Evolutionary conservation across 2,888 invertebrate genomes (phyloP).

Genomic region (Pseudanteris insignis): DNA sequence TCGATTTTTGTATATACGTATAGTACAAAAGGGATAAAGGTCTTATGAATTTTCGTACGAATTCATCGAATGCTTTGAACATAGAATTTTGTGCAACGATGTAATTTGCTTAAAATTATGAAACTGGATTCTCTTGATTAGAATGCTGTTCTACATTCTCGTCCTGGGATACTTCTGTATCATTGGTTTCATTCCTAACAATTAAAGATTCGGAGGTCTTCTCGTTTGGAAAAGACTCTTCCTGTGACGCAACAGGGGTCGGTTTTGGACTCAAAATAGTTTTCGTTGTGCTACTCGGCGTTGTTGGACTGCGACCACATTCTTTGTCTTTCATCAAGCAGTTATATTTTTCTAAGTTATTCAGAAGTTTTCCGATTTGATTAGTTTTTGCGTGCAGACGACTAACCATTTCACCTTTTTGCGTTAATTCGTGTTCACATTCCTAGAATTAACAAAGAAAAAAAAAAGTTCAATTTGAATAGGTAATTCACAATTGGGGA

Average conservation of each 20-base stretch:
- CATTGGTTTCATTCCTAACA: conserved; percentile 10
- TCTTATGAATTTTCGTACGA: conserved; percentile 10
- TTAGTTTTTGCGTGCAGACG: conserved; percentile 94
- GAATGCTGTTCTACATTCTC: conserved; percentile 23
- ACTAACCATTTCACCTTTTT: conserved; percentile 95
- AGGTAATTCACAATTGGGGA: too few species aligned
- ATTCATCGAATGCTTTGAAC: conserved; percentile 4
- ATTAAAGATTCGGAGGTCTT: conserved; percentile 8
- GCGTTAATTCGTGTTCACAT: conserved; percentile 94
- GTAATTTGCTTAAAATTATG: conserved; percentile 8
- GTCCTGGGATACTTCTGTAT: conserved; percentile 4
- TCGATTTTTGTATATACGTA: too few species aligned
- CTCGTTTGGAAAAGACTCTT: conserved; percentile 21
- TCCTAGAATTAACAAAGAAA: conserved; percentile 73
- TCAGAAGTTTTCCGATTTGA: conserved; percentile 92
- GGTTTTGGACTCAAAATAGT: conserved; percentile 53
- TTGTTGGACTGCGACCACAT: conserved; percentile 66
- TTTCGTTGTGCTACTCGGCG: conserved; percentile 55
- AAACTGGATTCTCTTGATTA: conserved; percentile 18
- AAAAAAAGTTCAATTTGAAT: background rate
- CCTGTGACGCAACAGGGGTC: conserved; percentile 55
- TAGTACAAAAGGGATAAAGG: conserved; percentile 30
- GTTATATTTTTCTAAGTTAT: conserved; percentile 89
- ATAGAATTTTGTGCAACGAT: conserved; percentile 26
- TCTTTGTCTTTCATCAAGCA: conserved; percentile 74